Conservation (phyloP, 2,888 invertebrate genomes). For the Calliphora vomitoria region DNA sequence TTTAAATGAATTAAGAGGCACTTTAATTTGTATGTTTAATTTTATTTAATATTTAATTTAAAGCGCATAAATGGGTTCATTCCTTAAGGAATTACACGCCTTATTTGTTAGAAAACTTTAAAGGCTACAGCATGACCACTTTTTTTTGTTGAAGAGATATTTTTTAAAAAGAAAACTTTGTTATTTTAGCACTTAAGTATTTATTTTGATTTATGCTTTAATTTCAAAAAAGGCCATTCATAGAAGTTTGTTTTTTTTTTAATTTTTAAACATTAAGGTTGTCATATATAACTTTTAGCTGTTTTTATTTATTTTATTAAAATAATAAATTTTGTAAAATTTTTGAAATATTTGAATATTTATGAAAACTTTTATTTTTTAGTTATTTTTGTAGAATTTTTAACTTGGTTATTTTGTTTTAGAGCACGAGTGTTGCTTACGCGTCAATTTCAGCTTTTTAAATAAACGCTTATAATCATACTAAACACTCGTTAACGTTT, state of each 20-base stretch:
- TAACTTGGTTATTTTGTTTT: constrained; percentile 23
- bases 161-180: constrained; percentile 21
- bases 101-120: constrained; percentile 38
- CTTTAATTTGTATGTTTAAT: constrained; percentile 36
- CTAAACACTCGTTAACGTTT: constrained; percentile 69
- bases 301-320: neutral
- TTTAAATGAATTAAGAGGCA: constrained; percentile 54
- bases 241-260: constrained; percentile 21
- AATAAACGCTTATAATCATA: constrained; percentile 75
- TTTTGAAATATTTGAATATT: constrained; percentile 1
- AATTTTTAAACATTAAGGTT: constrained; percentile 13
- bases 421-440: constrained; percentile 74
- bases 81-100: constrained; percentile 52
- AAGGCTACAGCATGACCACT: constrained; percentile 55
- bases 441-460: constrained; percentile 75
- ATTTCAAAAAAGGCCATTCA: constrained; percentile 41
- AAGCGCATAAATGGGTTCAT: constrained; percentile 33
- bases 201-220: neutral
- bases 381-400: constrained; percentile 20
- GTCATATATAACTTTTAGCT: neutral
- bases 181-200: neutral
- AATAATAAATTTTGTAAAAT: constrained; percentile 9
- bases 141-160: constrained; percentile 5
- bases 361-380: constrained; percentile 15
- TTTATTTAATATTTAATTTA: constrained; percentile 12